Conservation (phyloP, 2,113 vertebrate genomes). For the Phyllopteryx taeniolatus region DNA sequence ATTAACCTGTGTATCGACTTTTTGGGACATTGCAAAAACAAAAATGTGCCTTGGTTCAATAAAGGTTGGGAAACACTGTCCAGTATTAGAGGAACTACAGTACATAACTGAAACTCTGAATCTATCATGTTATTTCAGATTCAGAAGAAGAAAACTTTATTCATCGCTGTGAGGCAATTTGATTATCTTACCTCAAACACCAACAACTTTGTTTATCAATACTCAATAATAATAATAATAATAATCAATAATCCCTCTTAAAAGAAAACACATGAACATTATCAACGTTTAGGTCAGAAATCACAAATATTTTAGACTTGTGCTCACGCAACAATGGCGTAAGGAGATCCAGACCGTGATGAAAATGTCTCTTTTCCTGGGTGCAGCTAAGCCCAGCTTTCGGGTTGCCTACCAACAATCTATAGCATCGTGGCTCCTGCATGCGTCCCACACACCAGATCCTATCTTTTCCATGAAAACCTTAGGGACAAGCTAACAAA, state of each 20-base stretch:
- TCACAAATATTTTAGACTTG: neutral
- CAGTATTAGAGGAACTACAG: no score
- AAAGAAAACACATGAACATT: neutral
- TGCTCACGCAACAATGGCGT: neutral
- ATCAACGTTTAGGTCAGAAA: neutral
- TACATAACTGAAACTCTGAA: no score
- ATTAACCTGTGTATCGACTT: no score
- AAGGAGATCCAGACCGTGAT: neutral
- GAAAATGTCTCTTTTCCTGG: constrained; percentile 1
- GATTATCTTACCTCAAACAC: neutral
- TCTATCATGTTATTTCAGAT: no score
- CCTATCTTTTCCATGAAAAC: neutral
- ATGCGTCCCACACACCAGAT: constrained; percentile 2
- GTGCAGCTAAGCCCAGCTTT: constrained; percentile 33
- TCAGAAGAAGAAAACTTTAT: no score
- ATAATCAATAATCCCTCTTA: neutral
- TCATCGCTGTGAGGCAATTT: neutral
- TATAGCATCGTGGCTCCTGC: constrained; percentile 10
- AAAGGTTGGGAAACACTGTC: no score
- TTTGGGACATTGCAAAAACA: no score
- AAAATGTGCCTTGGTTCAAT: no score
- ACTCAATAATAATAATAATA: no score
- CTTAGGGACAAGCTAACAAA: constrained; percentile 1
- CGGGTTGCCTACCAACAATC: constrained; percentile 40
- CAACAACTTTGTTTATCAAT: neutral